These are phyloP conservation scores for Tiliacea aurago DNA, from an alignment of 2,888 invertebrate species.

Conservation along the genomic window DNA sequence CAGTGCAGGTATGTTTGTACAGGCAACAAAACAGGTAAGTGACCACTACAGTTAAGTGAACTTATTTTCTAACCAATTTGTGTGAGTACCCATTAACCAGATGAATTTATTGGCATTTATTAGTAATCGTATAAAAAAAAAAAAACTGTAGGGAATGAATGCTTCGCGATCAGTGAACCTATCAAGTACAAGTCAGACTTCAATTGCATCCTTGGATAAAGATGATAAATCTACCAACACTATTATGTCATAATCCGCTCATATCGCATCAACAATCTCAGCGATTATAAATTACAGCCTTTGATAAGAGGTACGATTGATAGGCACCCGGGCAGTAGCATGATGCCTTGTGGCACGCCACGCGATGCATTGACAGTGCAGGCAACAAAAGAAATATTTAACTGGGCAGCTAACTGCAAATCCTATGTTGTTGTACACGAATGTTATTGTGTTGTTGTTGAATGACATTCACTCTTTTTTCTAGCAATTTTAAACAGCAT, in stretches of 20 bases:
- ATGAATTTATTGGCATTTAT: no score
- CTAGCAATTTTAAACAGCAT: not conserved
- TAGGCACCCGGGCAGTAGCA: conserved; percentile 12
- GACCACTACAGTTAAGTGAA: not conserved
- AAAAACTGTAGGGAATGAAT: no score
- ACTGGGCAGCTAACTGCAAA: not conserved
- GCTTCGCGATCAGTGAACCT: no score
- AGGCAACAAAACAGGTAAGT: not conserved
- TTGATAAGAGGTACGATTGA: conserved; percentile 6
- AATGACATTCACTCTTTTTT: not conserved
- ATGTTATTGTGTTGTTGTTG: no score
- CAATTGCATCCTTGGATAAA: not conserved
- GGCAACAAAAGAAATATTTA: not conserved
- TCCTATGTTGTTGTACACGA: not conserved
- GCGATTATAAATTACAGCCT: not conserved
- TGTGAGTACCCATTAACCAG: not conserved
- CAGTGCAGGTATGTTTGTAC: conserved; percentile 8
- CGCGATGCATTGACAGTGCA: conserved; percentile 5
- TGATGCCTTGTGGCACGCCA: conserved; percentile 35
- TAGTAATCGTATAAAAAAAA: no score
- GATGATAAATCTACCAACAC: not conserved
- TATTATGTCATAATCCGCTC: not conserved
- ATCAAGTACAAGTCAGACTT: not conserved
- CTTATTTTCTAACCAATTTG: not conserved
- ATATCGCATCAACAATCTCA: conserved; percentile 1